Conservation (phyloP, 2,113 vertebrate genomes). For the Podarcis muralis region DNA sequence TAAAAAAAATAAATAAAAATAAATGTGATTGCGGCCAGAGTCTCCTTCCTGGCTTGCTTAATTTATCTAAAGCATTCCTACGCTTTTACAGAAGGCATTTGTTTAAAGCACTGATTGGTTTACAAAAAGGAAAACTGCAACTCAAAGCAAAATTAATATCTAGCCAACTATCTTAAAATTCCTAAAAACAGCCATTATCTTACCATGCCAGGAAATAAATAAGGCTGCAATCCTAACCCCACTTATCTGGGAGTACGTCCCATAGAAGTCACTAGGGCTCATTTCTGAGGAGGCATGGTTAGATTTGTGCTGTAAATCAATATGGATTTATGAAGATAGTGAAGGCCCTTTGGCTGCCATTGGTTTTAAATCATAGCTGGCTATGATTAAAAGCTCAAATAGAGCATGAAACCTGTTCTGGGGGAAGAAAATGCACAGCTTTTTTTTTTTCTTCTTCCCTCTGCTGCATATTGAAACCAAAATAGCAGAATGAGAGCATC, state of each 20-base stretch:
- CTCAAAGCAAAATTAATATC: neutral
- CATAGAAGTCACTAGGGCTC: neutral
- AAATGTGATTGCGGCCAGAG: too few species aligned
- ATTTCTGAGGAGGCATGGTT: neutral
- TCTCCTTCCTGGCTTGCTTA: neutral
- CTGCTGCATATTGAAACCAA: neutral
- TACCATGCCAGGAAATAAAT: neutral
- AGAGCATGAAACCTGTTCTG: neutral
- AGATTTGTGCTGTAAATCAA: neutral
- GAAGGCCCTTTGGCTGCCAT: neutral
- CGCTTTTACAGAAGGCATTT: neutral
- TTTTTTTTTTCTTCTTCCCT: accelerated
- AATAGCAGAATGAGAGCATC: neutral
- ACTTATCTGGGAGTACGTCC: neutral
- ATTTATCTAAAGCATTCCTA: too few species aligned
- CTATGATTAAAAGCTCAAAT: neutral
- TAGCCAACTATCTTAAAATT: neutral
- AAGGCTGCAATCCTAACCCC: neutral
- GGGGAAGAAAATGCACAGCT: neutral
- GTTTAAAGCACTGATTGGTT: neutral
- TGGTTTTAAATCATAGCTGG: neutral
- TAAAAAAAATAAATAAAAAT: too few species aligned
- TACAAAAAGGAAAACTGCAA: neutral
- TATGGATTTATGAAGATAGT: neutral
- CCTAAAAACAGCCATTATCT: neutral